These are phyloP conservation scores for Vulpes vulpes DNA, from an alignment of 2,113 vertebrate genomes.

Conservation along the genomic window DNA sequence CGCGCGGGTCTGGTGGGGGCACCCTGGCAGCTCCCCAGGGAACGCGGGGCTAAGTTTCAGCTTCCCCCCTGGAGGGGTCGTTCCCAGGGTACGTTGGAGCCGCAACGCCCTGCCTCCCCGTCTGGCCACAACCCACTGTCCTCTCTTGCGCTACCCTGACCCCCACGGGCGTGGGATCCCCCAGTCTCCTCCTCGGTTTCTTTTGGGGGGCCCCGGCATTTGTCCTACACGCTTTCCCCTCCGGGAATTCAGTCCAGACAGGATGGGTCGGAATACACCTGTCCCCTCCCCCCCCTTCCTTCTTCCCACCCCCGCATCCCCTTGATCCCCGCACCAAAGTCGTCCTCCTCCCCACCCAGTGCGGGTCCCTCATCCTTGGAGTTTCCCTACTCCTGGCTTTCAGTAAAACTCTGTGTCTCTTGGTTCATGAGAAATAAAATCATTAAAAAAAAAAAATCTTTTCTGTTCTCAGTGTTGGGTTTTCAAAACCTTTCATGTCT, in stretches of 20 bases:
- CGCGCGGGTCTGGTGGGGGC: not conserved
- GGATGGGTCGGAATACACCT: not conserved
- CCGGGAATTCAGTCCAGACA: constrained; percentile 18
- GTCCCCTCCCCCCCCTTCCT: not conserved
- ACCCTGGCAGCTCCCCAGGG: not conserved
- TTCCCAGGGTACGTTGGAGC: not conserved
- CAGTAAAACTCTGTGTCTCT: constrained; percentile 25
- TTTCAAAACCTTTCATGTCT: constrained; percentile 50
- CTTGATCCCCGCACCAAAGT: not conserved
- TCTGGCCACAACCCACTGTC: not conserved
- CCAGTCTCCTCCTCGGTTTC: not conserved
- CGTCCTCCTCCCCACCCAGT: not conserved
- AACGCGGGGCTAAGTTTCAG: not conserved
- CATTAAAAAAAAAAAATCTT: not conserved
- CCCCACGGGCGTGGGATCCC: not conserved
- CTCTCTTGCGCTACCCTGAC: too few species aligned
- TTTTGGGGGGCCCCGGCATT: not conserved
- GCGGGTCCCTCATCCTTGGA: not conserved
- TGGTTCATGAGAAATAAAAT: constrained; percentile 41
- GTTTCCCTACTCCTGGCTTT: constrained; percentile 43
- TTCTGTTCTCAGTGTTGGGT: not conserved
- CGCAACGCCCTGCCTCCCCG: not conserved
- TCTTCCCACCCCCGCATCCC: not conserved
- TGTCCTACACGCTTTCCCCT: not conserved
- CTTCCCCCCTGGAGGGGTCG: not conserved